Conservation (phyloP, 2,888 invertebrate genomes). For the Punctoribates punctum region DNA sequence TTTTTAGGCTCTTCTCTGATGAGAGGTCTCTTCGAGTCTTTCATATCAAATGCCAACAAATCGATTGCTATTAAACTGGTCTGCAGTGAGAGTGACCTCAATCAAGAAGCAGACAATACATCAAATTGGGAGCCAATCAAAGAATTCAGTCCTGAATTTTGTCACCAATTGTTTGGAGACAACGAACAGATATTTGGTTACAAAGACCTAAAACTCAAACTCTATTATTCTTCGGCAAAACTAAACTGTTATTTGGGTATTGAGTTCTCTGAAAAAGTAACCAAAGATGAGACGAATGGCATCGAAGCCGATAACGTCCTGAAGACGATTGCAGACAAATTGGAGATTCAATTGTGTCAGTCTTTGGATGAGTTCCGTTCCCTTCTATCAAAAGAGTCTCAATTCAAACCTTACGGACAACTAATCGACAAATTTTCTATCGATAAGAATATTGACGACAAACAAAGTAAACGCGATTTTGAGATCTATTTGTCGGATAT, state of each 20-base stretch:
- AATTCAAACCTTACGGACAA: constrained; percentile 71
- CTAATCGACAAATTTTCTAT: constrained; percentile 62
- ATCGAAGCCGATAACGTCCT: constrained; percentile 69
- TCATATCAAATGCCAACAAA: constrained; percentile 60
- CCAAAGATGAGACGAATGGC: constrained; percentile 55
- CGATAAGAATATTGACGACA: constrained; percentile 23
- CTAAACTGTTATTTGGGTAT: constrained; percentile 75
- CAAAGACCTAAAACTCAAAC: constrained; percentile 69
- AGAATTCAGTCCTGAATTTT: constrained; percentile 75
- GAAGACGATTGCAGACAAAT: constrained; percentile 64
- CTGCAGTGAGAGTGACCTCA: constrained; percentile 63
- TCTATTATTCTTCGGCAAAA: constrained; percentile 76
- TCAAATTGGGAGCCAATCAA: constrained; percentile 7
- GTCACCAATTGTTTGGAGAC: constrained; percentile 88
- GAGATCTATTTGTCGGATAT: constrained; percentile 76
- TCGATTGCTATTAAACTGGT: constrained; percentile 52
- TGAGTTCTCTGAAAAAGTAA: constrained; percentile 66
- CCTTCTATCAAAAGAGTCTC: constrained; percentile 64
- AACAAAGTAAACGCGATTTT: constrained; percentile 56
- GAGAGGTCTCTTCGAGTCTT: constrained; percentile 13
- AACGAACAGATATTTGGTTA: constrained; percentile 93
- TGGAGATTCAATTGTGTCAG: constrained; percentile 65
- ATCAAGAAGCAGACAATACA: constrained; percentile 56
- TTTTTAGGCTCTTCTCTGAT: constrained; percentile 15
- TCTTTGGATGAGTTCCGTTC: constrained; percentile 70